phyloP scores from a whole-genome alignment of 2,113 vertebrate genomes.

The Pachycephala philippinensis region DNA sequence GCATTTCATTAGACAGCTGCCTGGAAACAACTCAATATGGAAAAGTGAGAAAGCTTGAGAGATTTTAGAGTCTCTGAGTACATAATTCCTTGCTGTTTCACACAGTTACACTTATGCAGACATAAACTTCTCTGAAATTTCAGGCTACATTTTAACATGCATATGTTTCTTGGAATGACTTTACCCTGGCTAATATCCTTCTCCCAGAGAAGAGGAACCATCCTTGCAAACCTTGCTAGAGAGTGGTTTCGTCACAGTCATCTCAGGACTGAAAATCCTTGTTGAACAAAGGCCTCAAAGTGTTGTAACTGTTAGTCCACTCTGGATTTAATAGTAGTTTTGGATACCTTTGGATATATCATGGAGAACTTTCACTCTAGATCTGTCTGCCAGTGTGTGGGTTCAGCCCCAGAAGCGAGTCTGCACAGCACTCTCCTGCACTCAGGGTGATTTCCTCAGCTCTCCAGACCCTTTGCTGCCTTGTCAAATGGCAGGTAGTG shows the following conservation, averaged over 20 bases:
- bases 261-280: background rate
- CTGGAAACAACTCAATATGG: constrained; percentile 27
- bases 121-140: background rate
- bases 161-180: background rate
- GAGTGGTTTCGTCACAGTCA: background rate
- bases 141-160: background rate
- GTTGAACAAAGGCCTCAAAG: background rate
- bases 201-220: background rate
- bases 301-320: background rate
- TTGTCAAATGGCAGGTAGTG: background rate
- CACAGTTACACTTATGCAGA: background rate
- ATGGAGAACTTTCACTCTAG: background rate
- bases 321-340: background rate
- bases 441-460: background rate
- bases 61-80: background rate
- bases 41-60: constrained; percentile 20
- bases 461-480: background rate
- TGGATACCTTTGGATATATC: background rate
- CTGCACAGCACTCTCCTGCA: background rate
- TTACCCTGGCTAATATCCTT: background rate
- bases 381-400: background rate
- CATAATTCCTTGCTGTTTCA: background rate
- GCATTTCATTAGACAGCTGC: constrained; percentile 68
- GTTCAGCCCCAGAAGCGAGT: background rate
- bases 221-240: background rate